Base-by-base conservation (phyloP, 2,797 vertebrate species). In the Myotis vivesi region DNA sequence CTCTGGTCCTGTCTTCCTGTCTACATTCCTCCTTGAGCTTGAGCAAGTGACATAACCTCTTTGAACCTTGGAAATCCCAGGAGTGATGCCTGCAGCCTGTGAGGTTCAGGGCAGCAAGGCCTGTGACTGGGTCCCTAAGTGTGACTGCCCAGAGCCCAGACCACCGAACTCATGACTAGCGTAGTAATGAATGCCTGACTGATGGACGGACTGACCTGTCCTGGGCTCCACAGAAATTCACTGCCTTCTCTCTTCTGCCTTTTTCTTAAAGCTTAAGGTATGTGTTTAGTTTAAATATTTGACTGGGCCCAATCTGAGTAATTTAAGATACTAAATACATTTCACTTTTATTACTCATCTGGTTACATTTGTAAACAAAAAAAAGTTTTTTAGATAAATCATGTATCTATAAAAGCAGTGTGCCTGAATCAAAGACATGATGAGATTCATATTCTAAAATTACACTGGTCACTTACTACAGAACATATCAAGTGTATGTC, bases 251-350 rank as follows among this genome's bases (percentile, higher is more conserved):
- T 62, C 59, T 62, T 30, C 11, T 57, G 16, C 0, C 5, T 91
- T 92, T 91, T 36, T 38, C 55, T 59, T 51, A 62, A 69, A 57
- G 11, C 17, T 59, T 57, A 41, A 89, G 80, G 20, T 85, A n/a
- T 69, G 20, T 85, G 10, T 51, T 79, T 83, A 77, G 22, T 81
- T 82, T 72, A 90, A 92, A 83, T 88, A 66, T 69, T 72, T 59
- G n/a, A n/a, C n/a, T n/a, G 2, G 33, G 8, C 8, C 51, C 8
- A 25, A 38, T 41, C 13, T 28, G 28, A 91, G 83, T 77, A 82
- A 84, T 55, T 75, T 75, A 93, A 93, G 51, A 46, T 79, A 49
- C 41, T 86, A 22, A 23, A 62, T 30, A 2, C 66, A 53, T 53
- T 85, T 77, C 71, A 55, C 0, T 51, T 86, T 64, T 53, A 73